These are phyloP conservation scores for Elegia similella DNA, from an alignment of 2,888 invertebrate species.

Conservation along the genomic window DNA sequence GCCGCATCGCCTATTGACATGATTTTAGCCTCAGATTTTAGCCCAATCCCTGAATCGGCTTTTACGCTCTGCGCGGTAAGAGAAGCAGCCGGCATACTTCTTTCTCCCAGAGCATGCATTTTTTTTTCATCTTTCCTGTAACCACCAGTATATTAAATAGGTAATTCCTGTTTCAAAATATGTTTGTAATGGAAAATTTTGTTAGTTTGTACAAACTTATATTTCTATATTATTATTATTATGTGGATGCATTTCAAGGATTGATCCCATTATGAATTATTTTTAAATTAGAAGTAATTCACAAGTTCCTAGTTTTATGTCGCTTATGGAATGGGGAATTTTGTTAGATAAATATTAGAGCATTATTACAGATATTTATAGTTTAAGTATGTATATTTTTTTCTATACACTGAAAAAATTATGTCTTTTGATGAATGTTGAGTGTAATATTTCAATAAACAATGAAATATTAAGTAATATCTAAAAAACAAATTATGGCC, in stretches of 20 bases:
- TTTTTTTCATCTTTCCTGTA: too few species aligned
- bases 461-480: too few species aligned
- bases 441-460: conserved; percentile 10
- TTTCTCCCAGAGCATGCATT: too few species aligned
- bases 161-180: too few species aligned
- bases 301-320: conserved; percentile 7
- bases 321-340: conserved; percentile 6
- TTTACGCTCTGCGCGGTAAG: too few species aligned
- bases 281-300: background rate
- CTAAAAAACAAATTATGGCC: conserved; percentile 1
- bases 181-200: too few species aligned
- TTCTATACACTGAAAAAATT: background rate
- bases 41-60: too few species aligned
- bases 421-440: background rate
- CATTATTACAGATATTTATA: background rate
- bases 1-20: too few species aligned
- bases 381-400: background rate
- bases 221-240: background rate
- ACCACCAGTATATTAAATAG: too few species aligned
- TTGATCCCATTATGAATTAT: background rate
- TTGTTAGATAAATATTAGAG: background rate
- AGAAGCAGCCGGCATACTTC: too few species aligned
- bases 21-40: too few species aligned
- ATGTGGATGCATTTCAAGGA: conserved; percentile 4
- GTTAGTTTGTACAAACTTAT: background rate